phyloP scores from a whole-genome alignment of 2,113 vertebrate species.

The human region DNA sequence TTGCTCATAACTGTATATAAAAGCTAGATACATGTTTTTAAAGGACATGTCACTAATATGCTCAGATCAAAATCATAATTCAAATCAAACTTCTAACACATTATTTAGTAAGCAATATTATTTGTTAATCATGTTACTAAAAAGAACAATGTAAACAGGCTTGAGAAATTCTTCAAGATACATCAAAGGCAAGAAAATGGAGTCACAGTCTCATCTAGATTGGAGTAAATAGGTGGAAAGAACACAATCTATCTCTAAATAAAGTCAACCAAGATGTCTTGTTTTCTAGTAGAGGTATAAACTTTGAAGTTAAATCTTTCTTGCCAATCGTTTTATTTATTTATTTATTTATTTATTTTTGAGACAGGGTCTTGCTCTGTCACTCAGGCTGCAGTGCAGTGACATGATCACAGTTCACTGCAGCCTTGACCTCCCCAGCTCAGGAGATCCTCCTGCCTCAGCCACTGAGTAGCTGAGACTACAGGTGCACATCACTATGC shows the following conservation, averaged over 20 bases:
- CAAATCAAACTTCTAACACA: slow-evolving; percentile 1
- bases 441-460: too few relatives aligned
- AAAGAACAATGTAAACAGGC: slow-evolving; percentile 8
- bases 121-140: background rate
- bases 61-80: background rate
- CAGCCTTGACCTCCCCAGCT: too few relatives aligned
- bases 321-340: background rate
- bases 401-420: too few relatives aligned
- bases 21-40: background rate
- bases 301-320: slow-evolving; percentile 20
- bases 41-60: background rate
- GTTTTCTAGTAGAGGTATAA: background rate
- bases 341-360: too few relatives aligned
- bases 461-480: too few relatives aligned
- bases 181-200: background rate
- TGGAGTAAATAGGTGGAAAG: background rate
- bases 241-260: background rate
- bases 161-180: slow-evolving; percentile 17
- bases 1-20: background rate
- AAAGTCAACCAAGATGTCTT: background rate
- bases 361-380: too few relatives aligned
- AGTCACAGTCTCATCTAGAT: background rate
- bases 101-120: background rate
- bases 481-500: too few relatives aligned
- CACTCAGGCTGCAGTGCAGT: too few relatives aligned